These are phyloP conservation scores for Ianthella basta DNA, from an alignment of 37 sponge, comb jelly and placozoan genomes.

Conservation along the genomic window DNA sequence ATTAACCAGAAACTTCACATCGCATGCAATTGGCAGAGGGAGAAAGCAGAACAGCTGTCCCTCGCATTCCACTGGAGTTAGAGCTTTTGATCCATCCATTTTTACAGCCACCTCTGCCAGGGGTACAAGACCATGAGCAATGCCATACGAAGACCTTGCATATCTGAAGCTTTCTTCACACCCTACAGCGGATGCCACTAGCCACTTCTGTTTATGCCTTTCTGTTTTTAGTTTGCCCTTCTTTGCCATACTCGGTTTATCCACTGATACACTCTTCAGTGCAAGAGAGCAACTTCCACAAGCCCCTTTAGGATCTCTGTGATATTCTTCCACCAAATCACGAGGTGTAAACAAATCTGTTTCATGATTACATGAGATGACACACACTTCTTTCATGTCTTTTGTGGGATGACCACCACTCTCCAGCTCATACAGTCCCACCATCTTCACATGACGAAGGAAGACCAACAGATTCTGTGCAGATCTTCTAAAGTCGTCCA, in stretches of 20 bases:
- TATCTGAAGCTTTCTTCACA: neutral
- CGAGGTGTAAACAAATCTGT: too few relatives aligned
- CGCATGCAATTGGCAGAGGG: constrained; percentile 55
- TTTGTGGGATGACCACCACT: neutral
- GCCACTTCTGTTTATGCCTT: neutral
- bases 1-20: constrained; percentile 48
- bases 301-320: too few relatives aligned
- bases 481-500: constrained; percentile 19
- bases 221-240: too few relatives aligned
- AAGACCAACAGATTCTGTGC: constrained; percentile 62
- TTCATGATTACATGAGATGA: too few relatives aligned
- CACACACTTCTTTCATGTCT: too few relatives aligned
- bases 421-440: constrained; percentile 52
- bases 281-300: too few relatives aligned
- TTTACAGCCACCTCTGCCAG: constrained; percentile 50
- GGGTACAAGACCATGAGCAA: constrained; percentile 36
- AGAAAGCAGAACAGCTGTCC: constrained; percentile 69
- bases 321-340: too few relatives aligned
- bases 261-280: too few relatives aligned
- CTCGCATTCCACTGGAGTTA: constrained; percentile 11
- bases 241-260: too few relatives aligned
- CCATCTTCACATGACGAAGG: constrained; percentile 47
- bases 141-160: neutral
- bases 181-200: constrained; percentile 12
- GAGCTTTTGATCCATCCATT: neutral